Evolutionary conservation across 2,888 invertebrate genomes (phyloP), one percentile per base, ranked within the genome.

Genomic region (Euzophera pinguis): DNA sequence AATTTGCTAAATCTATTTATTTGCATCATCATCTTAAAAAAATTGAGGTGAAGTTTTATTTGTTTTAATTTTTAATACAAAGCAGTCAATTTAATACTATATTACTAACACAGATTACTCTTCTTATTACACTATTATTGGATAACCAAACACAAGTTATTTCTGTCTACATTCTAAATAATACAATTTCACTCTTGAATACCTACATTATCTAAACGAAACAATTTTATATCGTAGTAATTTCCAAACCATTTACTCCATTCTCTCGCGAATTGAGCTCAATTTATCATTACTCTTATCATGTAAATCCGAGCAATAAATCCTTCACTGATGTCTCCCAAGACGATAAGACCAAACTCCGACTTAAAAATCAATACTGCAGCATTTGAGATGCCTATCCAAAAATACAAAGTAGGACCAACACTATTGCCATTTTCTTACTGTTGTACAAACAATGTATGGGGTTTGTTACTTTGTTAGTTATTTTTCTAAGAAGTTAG

Each of bases 291-390:
- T 48, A 35, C 47, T 35, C 37, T 48, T 48, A 48, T 37, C 37
- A 48, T 48, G 47, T 37, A 48, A 48, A 48, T 48, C 35, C 35
- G 35, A 37, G 37, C 37, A 35, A 48, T 48, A 48, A 37, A 48
- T 48, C 47, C 47, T 37, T 48, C 37, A 37, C 35, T 48, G 47
- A 48, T 37, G 47, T 48, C 47, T 37, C 47, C 47, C 45, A 45
- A 45, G 45, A 32, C 45, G 45, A 45, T 45, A 45, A 45, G 45
- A 14, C 45, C 14, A 32, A 34, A 32, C 16, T 45, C 32, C 32
- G 32, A 27, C 43, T 43, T 45, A 32, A 45, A 45, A 45, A 45
- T 45, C 45, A 45, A 45, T 45, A 45, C 45, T 45, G 45, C 45
- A 45, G 45, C 22, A 22, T 43, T 39, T 45, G 45, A 32, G 32